Conservation (phyloP, 2,797 vertebrate species). For the Chloroceryle amazona region DNA sequence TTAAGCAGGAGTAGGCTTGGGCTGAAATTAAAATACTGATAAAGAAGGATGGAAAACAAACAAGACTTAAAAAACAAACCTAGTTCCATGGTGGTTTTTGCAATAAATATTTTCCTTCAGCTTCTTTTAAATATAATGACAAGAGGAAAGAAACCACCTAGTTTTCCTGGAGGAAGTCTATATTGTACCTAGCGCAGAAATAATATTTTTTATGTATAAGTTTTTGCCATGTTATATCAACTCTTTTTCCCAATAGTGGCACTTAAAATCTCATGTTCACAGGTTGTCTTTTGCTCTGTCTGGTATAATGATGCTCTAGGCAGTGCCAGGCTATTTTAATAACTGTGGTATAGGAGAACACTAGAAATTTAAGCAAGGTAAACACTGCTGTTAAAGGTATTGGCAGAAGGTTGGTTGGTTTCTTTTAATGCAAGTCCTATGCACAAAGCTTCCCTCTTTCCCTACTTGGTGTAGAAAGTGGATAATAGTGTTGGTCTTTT, state of each 20-base stretch:
- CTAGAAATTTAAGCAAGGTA: neutral
- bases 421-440: neutral
- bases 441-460: neutral
- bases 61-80: neutral
- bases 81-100: neutral
- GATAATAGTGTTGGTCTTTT: neutral
- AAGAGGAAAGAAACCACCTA: neutral
- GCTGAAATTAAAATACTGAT: neutral
- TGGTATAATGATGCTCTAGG: neutral
- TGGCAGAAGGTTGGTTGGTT: neutral
- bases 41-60: neutral
- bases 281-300: neutral
- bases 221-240: neutral
- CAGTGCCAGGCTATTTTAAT: neutral
- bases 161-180: neutral
- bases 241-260: neutral
- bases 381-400: neutral
- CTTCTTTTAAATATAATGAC: neutral
- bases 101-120: neutral
- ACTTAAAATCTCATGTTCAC: neutral
- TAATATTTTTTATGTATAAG: neutral
- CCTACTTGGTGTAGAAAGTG: neutral
- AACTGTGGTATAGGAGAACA: neutral
- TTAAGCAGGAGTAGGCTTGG: neutral
- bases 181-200: neutral